Evolutionary conservation across 2,888 invertebrate genomes (phyloP).

Genomic region (Pegoplata infirma): DNA sequence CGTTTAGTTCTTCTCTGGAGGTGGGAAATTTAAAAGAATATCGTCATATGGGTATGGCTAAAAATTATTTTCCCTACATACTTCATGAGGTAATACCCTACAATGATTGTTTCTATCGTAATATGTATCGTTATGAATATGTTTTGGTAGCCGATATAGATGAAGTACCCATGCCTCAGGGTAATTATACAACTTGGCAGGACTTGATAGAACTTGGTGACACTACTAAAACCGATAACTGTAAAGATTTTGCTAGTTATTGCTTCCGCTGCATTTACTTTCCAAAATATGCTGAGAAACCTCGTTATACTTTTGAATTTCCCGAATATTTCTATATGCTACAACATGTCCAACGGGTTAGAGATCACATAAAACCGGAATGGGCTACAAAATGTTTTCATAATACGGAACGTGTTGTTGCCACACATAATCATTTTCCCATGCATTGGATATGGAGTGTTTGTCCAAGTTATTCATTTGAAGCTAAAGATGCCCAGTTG

Average conservation of each 20-base stretch:
- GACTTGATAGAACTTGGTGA: conserved; percentile 84
- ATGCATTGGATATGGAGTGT: conserved; percentile 88
- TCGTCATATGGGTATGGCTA: conserved; percentile 86
- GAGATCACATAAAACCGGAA: conserved; percentile 84
- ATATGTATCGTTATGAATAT: conserved; percentile 92
- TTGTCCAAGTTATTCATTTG: conserved; percentile 89
- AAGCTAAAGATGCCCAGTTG: conserved; percentile 89
- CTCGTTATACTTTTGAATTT: conserved; percentile 83
- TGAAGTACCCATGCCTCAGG: conserved; percentile 94
- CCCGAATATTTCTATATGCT: conserved; percentile 94
- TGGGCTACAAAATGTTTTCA: conserved; percentile 95
- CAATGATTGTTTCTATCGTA: conserved; percentile 96
- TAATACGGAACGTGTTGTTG: conserved; percentile 90
- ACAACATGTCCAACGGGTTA: conserved; percentile 91
- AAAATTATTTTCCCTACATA: conserved; percentile 89
- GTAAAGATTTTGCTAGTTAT: conserved; percentile 81
- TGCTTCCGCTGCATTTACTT: conserved; percentile 95
- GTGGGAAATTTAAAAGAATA: conserved; percentile 89
- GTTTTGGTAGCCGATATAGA: conserved; percentile 93
- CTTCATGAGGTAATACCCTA: conserved; percentile 96
- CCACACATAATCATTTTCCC: conserved; percentile 94
- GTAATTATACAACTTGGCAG: conserved; percentile 83
- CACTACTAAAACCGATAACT: conserved; percentile 81
- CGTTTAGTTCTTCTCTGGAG: conserved; percentile 89
- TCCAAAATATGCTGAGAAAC: conserved; percentile 88